A percentile compares a stretch with the other conserved stretches of the same genome.
phyloP scores from a whole-genome alignment of 2,113 vertebrate species.

The Psammodynastes pulverulentus region DNA sequence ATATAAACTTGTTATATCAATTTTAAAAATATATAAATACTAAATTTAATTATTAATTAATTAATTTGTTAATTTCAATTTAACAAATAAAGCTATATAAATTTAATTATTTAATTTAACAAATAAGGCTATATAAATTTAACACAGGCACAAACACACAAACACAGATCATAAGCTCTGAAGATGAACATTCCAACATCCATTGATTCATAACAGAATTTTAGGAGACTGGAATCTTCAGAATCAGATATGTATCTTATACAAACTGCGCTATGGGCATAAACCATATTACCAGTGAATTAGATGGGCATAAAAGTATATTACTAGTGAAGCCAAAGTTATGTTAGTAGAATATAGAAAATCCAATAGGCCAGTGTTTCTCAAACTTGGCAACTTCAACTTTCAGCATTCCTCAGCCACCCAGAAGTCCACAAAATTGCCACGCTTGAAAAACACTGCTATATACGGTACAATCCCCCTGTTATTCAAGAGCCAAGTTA shows the following conservation, averaged over 20 bases:
- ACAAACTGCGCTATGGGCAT: background rate
- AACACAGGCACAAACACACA: background rate
- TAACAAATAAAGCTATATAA: background rate
- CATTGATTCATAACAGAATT: background rate
- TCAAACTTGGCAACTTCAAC: background rate
- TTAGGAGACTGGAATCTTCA: background rate
- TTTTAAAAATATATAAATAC: background rate
- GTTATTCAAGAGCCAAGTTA: background rate
- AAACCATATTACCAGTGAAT: background rate
- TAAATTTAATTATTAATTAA: background rate
- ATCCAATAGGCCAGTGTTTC: background rate
- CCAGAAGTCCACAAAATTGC: background rate
- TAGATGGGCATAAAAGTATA: background rate
- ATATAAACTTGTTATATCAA: background rate
- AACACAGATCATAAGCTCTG: background rate
- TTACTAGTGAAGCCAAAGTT: background rate
- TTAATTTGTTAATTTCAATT: too few relatives aligned
- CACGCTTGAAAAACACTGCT: background rate
- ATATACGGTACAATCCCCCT: background rate
- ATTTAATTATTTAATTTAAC: background rate
- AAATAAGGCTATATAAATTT: background rate
- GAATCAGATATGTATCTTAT: background rate
- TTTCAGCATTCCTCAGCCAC: background rate
- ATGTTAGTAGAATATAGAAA: background rate
- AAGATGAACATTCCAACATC: background rate